Conservation (phyloP, 1,140 invertebrate species). For the Drosophila fuyamai region DNA sequence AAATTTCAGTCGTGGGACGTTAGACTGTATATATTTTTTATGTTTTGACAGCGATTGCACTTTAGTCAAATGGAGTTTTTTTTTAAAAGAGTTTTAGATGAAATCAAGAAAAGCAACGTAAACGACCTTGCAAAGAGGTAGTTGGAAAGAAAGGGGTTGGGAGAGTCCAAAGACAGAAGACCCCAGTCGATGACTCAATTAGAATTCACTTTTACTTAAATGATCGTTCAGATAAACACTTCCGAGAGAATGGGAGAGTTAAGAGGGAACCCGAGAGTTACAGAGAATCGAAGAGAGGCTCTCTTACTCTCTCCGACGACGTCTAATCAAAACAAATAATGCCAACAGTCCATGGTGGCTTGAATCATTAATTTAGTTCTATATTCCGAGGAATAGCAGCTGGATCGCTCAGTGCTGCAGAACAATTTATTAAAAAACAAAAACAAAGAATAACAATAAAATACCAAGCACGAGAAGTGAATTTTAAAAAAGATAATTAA, state of each 20-base stretch:
- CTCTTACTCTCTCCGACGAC: slow-evolving; percentile 32
- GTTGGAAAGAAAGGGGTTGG: background rate
- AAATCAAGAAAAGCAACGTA: slow-evolving; percentile 12
- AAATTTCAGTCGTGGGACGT: background rate
- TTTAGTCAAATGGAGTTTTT: slow-evolving; percentile 7
- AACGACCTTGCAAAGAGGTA: slow-evolving; percentile 54
- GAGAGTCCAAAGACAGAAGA: slow-evolving; percentile 21
- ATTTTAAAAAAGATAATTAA: background rate
- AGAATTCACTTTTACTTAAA: slow-evolving; percentile 65
- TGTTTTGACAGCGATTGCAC: slow-evolving; percentile 12
- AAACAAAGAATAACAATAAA: slow-evolving; percentile 9
- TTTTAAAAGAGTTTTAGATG: too few relatives aligned
- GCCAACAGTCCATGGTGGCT: slow-evolving; percentile 50
- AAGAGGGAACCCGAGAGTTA: background rate
- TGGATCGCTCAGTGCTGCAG: slow-evolving; percentile 10
- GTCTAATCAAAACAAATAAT: slow-evolving; percentile 82
- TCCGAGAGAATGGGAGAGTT: background rate
- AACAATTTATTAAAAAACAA: slow-evolving; percentile 13
- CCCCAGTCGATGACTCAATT: slow-evolving; percentile 59
- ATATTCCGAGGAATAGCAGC: slow-evolving; percentile 34
- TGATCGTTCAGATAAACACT: slow-evolving; percentile 23
- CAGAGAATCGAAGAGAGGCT: slow-evolving; percentile 10
- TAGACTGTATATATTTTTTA: background rate
- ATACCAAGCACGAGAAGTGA: slow-evolving; percentile 22
- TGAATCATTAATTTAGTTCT: slow-evolving; percentile 70